Evolutionary conservation across 2,113 vertebrate genomes (phyloP).

Genomic region (Polypterus bichir): DNA sequence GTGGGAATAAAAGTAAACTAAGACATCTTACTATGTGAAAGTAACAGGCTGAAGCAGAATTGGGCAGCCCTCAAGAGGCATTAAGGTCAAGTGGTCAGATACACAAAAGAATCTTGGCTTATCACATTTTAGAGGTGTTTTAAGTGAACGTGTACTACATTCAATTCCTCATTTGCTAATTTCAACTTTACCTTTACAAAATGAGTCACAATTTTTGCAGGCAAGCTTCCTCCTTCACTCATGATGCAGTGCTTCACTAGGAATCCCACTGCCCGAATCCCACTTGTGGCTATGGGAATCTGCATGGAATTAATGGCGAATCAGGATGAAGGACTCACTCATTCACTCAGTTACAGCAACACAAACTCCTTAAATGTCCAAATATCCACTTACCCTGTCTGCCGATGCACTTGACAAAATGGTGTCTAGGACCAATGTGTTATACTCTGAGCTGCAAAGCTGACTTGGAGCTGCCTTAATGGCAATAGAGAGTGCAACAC

Average conservation of each 20-base stretch:
- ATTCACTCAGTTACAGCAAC: too few relatives aligned
- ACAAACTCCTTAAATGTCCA: too few relatives aligned
- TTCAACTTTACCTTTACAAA: constrained; percentile 71
- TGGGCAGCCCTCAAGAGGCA: background rate
- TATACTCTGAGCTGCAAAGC: constrained; percentile 69
- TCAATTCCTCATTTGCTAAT: too few relatives aligned
- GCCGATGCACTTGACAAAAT: constrained; percentile 70
- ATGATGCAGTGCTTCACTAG: constrained; percentile 79
- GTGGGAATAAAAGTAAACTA: too few relatives aligned
- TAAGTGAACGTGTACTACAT: too few relatives aligned
- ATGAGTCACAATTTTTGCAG: constrained; percentile 68
- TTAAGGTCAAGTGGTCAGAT: too few relatives aligned
- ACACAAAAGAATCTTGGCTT: too few relatives aligned
- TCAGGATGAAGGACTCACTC: too few relatives aligned
- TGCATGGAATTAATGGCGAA: constrained; percentile 24
- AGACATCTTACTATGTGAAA: too few relatives aligned
- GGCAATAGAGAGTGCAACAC: constrained; percentile 76
- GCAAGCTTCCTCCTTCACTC: constrained; percentile 43
- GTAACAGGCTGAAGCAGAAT: background rate
- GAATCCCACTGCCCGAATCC: constrained; percentile 83
- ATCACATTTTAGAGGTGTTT: too few relatives aligned
- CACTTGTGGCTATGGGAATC: constrained; percentile 89
- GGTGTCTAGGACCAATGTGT: constrained; percentile 59
- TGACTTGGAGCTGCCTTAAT: constrained; percentile 63
- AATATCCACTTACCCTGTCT: constrained; percentile 67